phyloP scores from a whole-genome alignment of 37 sponge, comb jelly and placozoan species.

The Beroe ovata region DNA sequence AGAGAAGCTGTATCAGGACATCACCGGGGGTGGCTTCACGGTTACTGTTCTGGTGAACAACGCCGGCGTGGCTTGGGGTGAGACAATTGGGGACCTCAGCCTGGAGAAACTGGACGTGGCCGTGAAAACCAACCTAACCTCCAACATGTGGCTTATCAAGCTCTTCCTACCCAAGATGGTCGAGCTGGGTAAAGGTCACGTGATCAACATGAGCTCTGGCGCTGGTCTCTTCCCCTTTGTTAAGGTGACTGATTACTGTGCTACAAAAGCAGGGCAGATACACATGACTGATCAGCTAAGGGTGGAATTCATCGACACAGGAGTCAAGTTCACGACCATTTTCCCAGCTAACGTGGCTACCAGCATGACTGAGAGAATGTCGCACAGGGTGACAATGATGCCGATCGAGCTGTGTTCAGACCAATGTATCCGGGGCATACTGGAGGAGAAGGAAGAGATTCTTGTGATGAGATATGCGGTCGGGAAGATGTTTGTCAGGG shows the following conservation, averaged over 20 bases:
- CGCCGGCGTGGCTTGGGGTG: background rate
- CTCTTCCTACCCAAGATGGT: background rate
- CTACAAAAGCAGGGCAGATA: background rate
- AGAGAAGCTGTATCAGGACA: background rate
- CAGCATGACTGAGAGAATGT: background rate
- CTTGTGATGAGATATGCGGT: background rate
- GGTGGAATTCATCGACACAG: background rate
- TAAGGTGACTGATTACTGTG: background rate
- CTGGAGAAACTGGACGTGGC: background rate
- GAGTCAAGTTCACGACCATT: background rate
- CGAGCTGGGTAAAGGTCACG: background rate
- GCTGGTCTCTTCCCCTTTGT: background rate
- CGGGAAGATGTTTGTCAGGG: background rate
- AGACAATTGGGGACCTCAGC: background rate
- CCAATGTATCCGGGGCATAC: background rate
- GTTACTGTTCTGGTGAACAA: background rate
- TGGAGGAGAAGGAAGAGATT: background rate
- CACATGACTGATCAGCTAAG: background rate
- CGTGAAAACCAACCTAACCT: background rate
- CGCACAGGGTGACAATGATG: background rate
- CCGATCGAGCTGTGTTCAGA: background rate
- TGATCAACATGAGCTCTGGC: background rate
- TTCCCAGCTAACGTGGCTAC: background rate
- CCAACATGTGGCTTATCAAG: conserved; percentile 4
- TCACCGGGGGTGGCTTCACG: background rate